Base-by-base conservation (phyloP, 2,113 vertebrate genomes). In the Orientallactaga bullata region DNA sequence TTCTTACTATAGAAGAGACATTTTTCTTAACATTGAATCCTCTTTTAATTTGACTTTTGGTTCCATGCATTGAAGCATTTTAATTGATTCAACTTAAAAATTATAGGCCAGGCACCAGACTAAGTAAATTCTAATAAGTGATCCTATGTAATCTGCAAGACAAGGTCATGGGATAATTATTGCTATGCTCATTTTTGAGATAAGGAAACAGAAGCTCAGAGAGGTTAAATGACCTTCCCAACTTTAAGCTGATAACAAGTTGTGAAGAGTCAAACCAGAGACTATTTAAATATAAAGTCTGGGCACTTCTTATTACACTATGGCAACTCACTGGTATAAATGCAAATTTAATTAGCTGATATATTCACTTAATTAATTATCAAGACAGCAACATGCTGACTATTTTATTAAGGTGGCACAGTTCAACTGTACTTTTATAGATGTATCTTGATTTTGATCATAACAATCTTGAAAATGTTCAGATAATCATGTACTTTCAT, bases 321-420 rank as follows among this genome's bases (percentile, higher is more conserved):
- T 78, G 65, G 74, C 51, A 91, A 82, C 28, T 94, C 77, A 88
- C 55, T 87, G 81, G 63, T 55, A 68, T 80, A 91, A 83, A 93
- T 93, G 73, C 35, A 96, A 89, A 96, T 94, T 91, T 94, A 93
- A 83, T 85, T 94, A 92, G 80, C 93, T 95, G 66, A 94, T 95
- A 87, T 71, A 91, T 85, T 85, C 74, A 51, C 71, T 86, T 89
- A 92, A 89, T 95, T 96, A 96, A 91, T 97, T 95, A 86, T 91
- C 65, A 94, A 78, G 42, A 82, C n/a, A 90, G 60, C 65, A 96
- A 81, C 88, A 93, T 79, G 65, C 69, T 95, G 71, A 80, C 24
- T 95, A 61, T 90, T 94, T 96, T 96, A 95, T 94, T 96, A 95
- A 95, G 42, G 87, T 95, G 84, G 79, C n/a, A 78, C 3, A 83